Evolutionary conservation across 2,888 invertebrate species (phyloP).

Genomic region (Drosophila incognita): DNA sequence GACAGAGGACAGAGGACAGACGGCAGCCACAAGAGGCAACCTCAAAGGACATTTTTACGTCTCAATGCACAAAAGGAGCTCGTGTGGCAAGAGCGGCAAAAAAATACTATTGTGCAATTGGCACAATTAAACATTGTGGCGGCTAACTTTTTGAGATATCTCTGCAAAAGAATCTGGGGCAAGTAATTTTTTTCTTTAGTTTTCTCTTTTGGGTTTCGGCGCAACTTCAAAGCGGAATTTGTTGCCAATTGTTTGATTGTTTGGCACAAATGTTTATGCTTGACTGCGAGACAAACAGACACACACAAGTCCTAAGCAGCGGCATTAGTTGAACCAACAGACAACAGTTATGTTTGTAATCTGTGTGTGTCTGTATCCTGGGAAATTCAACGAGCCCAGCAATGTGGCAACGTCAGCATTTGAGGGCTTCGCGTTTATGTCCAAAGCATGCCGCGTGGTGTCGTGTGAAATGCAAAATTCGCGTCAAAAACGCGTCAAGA

Average conservation of each 20-base stretch:
- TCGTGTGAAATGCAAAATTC: slow-evolving; percentile 69
- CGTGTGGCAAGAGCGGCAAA: slow-evolving; percentile 2
- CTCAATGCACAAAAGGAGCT: slow-evolving; percentile 64
- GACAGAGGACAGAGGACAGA: slow-evolving; percentile 3
- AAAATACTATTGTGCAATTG: slow-evolving; percentile 72
- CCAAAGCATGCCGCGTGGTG: slow-evolving; percentile 27
- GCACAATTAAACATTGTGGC: slow-evolving; percentile 69
- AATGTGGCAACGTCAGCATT: slow-evolving; percentile 31
- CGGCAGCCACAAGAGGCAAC: slow-evolving; percentile 41
- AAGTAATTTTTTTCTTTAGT: slow-evolving; percentile 34
- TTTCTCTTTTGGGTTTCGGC: slow-evolving; percentile 28
- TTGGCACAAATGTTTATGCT: slow-evolving; percentile 79
- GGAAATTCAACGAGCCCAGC: slow-evolving; percentile 12
- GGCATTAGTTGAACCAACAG: slow-evolving; percentile 51
- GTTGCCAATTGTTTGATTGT: slow-evolving; percentile 78
- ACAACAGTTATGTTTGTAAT: background rate
- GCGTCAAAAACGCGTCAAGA: slow-evolving; percentile 63
- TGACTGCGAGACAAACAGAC: slow-evolving; percentile 67
- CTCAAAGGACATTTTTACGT: slow-evolving; percentile 77
- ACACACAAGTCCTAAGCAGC: slow-evolving; percentile 24
- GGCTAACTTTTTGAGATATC: slow-evolving; percentile 46
- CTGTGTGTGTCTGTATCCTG: background rate
- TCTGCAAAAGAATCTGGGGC: slow-evolving; percentile 43
- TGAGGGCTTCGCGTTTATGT: background rate
- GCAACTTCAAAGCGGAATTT: slow-evolving; percentile 58